Evolutionary conservation across 2,888 invertebrate genomes (phyloP).

Genomic region (Netelia fuscicornis): DNA sequence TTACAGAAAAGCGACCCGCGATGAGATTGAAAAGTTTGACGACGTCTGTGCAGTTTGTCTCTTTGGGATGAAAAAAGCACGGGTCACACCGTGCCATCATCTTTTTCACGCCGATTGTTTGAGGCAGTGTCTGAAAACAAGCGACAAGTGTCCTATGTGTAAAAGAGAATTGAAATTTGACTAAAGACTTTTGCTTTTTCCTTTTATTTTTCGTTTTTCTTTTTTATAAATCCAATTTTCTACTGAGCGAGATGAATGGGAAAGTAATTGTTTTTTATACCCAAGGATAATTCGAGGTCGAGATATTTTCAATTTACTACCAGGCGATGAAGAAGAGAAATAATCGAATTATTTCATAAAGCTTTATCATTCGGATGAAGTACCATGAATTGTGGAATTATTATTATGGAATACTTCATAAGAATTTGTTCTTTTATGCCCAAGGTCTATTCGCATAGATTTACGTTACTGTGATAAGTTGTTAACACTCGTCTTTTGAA

Average conservation of each 20-base stretch:
- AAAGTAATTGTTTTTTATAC: not conserved
- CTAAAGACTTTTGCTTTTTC: constrained; percentile 77
- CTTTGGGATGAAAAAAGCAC: constrained; percentile 89
- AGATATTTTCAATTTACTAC: not conserved
- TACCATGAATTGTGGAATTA: not conserved
- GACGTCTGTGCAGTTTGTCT: constrained; percentile 93
- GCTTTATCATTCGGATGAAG: not conserved
- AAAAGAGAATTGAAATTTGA: constrained; percentile 88
- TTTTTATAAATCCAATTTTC: constrained; percentile 1
- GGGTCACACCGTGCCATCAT: constrained; percentile 92
- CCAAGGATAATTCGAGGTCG: not conserved
- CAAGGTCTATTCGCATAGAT: constrained; percentile 69
- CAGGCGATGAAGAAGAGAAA: not conserved
- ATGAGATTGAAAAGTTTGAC: constrained; percentile 89
- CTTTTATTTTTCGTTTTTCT: constrained; percentile 7
- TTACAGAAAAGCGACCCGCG: constrained; percentile 88
- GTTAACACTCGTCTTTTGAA: constrained; percentile 31
- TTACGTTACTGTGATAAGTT: constrained; percentile 69
- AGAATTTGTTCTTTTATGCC: constrained; percentile 31
- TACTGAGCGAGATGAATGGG: not conserved
- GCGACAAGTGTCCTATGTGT: constrained; percentile 91
- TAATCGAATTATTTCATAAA: not conserved
- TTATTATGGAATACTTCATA: constrained; percentile 5
- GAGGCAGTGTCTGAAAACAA: constrained; percentile 89
- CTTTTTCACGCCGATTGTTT: constrained; percentile 93